These are phyloP conservation scores for Anguilla pacifica DNA, from an alignment of 2,797 vertebrate species.

Conservation along the genomic window DNA sequence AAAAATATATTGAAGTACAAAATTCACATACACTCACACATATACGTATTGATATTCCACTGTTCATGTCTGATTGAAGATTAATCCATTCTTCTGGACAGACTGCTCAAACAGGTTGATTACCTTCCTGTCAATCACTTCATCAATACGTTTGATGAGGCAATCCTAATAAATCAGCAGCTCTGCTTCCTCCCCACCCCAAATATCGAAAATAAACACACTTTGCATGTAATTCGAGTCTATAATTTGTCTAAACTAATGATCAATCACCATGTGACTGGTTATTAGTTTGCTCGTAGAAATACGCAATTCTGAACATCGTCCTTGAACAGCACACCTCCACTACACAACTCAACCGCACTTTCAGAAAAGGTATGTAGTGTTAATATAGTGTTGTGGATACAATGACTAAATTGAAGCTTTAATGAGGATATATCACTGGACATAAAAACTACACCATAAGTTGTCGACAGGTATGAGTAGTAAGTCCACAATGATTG, in stretches of 20 bases:
- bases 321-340: too few species aligned
- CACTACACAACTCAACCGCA: not conserved
- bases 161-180: not conserved
- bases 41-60: not conserved
- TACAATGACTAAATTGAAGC: not conserved
- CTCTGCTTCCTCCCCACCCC: too few species aligned
- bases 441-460: not conserved
- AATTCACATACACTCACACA: too few species aligned
- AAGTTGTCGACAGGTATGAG: not conserved
- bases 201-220: too few species aligned
- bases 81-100: not conserved
- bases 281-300: not conserved
- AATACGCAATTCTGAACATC: too few species aligned
- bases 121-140: not conserved
- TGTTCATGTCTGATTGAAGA: not conserved
- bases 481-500: not conserved
- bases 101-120: constrained; percentile 1
- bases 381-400: not conserved
- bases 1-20: not conserved
- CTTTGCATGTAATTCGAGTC: too few species aligned
- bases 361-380: not conserved
- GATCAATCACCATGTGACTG: not conserved
- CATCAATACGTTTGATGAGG: not conserved
- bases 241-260: not conserved
- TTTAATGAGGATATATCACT: not conserved